Percentiles rank a stretch among this genome's conserved stretches.
Evolutionary conservation across 1,140 invertebrate genomes (phyloP).

Genomic region (Drosophila setifemur): DNA sequence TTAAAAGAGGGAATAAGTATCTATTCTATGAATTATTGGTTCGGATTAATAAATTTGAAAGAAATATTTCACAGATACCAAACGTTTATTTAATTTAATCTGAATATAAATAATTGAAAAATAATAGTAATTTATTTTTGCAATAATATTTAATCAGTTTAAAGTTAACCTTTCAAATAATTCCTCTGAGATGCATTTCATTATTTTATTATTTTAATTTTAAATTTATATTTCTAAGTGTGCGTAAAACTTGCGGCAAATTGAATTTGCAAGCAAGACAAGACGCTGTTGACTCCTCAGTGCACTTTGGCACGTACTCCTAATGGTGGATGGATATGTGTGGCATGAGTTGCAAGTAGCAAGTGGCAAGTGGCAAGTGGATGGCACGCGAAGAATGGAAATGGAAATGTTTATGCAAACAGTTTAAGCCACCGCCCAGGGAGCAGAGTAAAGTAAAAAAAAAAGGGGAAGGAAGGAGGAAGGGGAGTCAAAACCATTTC

Average conservation of each 20-base stretch:
- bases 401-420: constrained; percentile 65
- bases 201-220: background rate
- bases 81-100: too few relatives aligned
- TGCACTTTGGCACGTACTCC: constrained; percentile 69
- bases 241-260: constrained; percentile 46
- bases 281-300: constrained; percentile 43
- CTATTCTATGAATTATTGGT: too few relatives aligned
- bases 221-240: background rate
- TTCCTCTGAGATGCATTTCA: background rate
- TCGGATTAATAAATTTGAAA: too few relatives aligned
- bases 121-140: too few relatives aligned
- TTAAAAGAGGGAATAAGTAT: too few relatives aligned
- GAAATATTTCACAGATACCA: too few relatives aligned
- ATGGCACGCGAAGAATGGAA: constrained; percentile 11
- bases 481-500: constrained; percentile 44
- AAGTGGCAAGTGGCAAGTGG: background rate
- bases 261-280: constrained; percentile 59
- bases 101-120: too few relatives aligned
- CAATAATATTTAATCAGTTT: too few relatives aligned
- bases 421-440: constrained; percentile 44
- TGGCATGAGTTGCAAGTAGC: constrained; percentile 6
- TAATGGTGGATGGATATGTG: constrained; percentile 13
- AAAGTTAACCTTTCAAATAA: too few relatives aligned
- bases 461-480: background rate
- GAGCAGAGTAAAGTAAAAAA: constrained; percentile 1